Evolutionary conservation across 2,888 invertebrate species (phyloP), one percentile per base, ranked within the genome.

Genomic region (Chymomyza amoena): DNA sequence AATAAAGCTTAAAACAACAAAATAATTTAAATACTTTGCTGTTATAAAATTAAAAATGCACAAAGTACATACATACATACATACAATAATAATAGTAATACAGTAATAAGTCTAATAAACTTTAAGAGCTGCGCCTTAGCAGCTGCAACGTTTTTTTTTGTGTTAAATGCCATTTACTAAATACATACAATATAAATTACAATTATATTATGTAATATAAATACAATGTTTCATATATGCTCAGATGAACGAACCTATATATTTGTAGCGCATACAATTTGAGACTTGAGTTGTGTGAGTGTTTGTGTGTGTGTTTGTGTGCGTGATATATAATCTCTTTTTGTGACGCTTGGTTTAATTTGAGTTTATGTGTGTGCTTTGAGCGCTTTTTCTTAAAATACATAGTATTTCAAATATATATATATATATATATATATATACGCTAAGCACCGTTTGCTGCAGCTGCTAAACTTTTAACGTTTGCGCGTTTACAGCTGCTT

Each of bases 101-200:
- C 74, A 71, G 79, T 81, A 81, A 50, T 18, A 85, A 81, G 83
- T 79, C 83, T 83, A 83, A 82, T 82, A 77, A 83, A 85, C 78
- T 81, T 79, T 75, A 52, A 64, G 13, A 10, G 39, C 39, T 45
- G 39, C 39, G 10, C 39, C 72, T 45, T 45, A 78, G 73, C 78
- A 78, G 70, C 77, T 82, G 82, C 77, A 82, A 81, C 78, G 74
- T 16, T 60, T n/a, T n/a, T n/a, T n/a, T n/a, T 60, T 60, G 60
- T 60, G 60, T 88, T 89, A 89, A 89, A 89, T 89, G 88, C 88
- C 87, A 89, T 88, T 87, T 75, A 79, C 82, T 86, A 86, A 86
- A 84, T 80, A 84, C 80, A 85, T 54, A 18, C 52, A 16, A 69
- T 61, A 57, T 62, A 61, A 65, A 65, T 45, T 64, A 60, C 61